Conservation (phyloP, 1,140 invertebrate species). For the Psix sp. region DNA sequence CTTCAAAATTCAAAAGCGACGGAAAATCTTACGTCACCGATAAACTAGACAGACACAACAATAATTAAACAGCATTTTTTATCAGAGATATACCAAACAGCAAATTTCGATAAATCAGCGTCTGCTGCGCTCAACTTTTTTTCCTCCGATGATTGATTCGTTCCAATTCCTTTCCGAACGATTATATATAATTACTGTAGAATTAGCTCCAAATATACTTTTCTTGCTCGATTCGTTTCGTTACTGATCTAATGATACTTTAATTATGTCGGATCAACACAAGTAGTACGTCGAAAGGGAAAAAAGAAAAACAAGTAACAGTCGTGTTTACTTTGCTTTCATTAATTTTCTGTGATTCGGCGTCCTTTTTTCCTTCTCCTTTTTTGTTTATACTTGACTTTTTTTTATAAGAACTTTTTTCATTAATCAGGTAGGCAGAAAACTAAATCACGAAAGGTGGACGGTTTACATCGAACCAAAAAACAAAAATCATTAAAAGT, state of each 20-base stretch:
- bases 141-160: conserved; percentile 23
- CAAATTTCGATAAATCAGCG: conserved; percentile 28
- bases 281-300: not conserved
- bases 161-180: conserved; percentile 40
- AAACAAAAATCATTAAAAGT: conserved; percentile 8
- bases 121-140: conserved; percentile 14
- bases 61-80: conserved; percentile 22
- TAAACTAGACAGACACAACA: conserved; percentile 10
- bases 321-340: conserved; percentile 16
- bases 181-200: conserved; percentile 40
- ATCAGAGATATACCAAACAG: not conserved
- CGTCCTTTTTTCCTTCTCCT: conserved; percentile 1
- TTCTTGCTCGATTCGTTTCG: conserved; percentile 7
- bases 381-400: not conserved
- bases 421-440: not conserved
- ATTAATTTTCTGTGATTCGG: conserved; percentile 7
- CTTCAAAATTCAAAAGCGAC: conserved; percentile 2
- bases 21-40: conserved; percentile 18
- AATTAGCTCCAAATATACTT: conserved; percentile 25
- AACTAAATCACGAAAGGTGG: conserved; percentile 1
- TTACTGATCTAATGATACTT: conserved; percentile 19
- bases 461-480: conserved; percentile 4
- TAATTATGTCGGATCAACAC: conserved; percentile 15
- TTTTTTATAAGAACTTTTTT: not conserved
- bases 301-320: conserved; percentile 3